A percentile compares a stretch with the other conserved stretches of the same genome.
These are phyloP conservation scores for Danaus melanippus DNA, from an alignment of 1,140 invertebrate genomes.

Conservation along the genomic window DNA sequence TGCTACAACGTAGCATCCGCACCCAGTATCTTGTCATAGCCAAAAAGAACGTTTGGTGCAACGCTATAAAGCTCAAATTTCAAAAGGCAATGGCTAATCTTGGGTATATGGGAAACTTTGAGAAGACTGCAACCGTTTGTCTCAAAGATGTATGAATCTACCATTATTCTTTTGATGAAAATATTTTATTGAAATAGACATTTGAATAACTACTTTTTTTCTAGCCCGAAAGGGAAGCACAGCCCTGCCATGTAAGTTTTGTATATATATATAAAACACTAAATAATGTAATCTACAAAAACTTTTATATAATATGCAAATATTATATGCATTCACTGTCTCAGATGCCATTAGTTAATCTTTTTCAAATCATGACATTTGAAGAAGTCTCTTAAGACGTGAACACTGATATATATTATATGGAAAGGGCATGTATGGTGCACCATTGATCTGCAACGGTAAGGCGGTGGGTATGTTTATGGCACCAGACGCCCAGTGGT, in stretches of 20 bases:
- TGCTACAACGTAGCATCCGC: slow-evolving; percentile 41
- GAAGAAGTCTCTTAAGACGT: too few relatives aligned
- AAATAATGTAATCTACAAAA: neutral
- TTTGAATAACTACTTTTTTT: slow-evolving; percentile 18
- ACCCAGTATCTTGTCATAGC: slow-evolving; percentile 47
- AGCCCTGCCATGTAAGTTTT: slow-evolving; percentile 49
- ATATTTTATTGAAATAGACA: neutral
- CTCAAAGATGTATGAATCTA: slow-evolving; percentile 43
- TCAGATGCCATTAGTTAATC: too few relatives aligned
- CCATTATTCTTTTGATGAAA: too few relatives aligned
- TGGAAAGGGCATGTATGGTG: slow-evolving; percentile 51
- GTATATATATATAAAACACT: neutral
- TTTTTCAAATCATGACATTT: too few relatives aligned
- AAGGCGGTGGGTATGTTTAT: slow-evolving; percentile 39
- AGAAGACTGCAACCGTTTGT: slow-evolving; percentile 30
- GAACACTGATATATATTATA: too few relatives aligned
- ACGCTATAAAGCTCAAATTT: slow-evolving; percentile 41
- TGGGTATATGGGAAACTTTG: slow-evolving; percentile 34
- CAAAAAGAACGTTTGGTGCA: slow-evolving; percentile 47
- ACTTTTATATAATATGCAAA: slow-evolving; percentile 1
- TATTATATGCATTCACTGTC: neutral
- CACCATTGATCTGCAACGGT: slow-evolving; percentile 43
- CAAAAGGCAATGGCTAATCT: slow-evolving; percentile 41
- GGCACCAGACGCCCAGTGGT: slow-evolving; percentile 58
- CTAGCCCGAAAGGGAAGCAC: slow-evolving; percentile 42